Evolutionary conservation across 2,888 invertebrate genomes (phyloP), one percentile per base, ranked within the genome.

Genomic region (Noctua janthina): DNA sequence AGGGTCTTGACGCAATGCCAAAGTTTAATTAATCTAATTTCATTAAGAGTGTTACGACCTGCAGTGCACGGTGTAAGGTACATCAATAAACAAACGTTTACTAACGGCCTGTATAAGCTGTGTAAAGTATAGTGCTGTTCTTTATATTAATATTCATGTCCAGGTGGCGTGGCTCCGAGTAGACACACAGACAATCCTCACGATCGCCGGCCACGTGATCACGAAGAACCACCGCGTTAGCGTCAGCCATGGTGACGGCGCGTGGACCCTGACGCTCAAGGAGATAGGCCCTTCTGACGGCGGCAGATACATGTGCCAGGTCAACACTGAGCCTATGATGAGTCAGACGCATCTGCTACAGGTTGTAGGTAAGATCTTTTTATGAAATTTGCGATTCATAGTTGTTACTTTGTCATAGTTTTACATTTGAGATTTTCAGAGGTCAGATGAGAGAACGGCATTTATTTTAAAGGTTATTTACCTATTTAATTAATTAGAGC

Each of bases 101-200:
- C 39, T 2, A 0, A 5, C 39, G 6, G 13, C 67, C 5, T 39
- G 8, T 23, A 66, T 5, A 39, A 23, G 23, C 13, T 23, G 11
- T 43, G 13, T 67, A 15, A 43, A 67, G 6, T 23, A 67, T 43
- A 2, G 13, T 43, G 3, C 15, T 68, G 20, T 29, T 20, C 13
- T 35, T 51, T 17, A 11, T 15, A 70, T 46, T 29, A n/a, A 46
- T 68, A 2, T 69, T 1, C 0, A 4, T 56, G 1, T 15, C 1
- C 96, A 99, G 99, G 98, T 99, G 92, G 99, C 99, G 92, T 99
- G 99, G 99, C 97, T 99, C 80, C 98, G 98, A 86, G 99, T 99
- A 78, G 99, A 99, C 97, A 99, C 99, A 62, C 99, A 99, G 94
- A 99, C 99, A 15, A 98, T 99, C 91, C 97, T 99, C 90, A 99